A percentile compares a stretch with the other conserved stretches of the same genome.
Evolutionary conservation across 2,797 vertebrate species (phyloP).

Genomic region (Poecilia picta): DNA sequence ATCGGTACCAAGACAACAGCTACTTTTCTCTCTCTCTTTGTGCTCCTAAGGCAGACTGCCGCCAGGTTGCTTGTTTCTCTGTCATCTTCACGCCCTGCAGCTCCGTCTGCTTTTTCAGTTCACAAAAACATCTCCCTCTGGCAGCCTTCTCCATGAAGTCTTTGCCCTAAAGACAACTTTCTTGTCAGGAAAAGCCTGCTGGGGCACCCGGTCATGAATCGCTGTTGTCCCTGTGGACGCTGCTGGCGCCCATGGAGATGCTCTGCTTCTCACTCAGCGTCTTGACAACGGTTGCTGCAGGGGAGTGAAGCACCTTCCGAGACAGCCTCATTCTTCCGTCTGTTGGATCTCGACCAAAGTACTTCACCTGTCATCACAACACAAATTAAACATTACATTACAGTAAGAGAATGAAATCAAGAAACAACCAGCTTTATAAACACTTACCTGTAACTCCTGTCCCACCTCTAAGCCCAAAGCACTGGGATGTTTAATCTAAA

Average conservation of each 20-base stretch:
- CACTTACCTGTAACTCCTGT: constrained; percentile 94
- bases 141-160: neutral
- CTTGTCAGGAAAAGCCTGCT: neutral
- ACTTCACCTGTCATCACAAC: constrained; percentile 88
- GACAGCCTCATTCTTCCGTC: constrained; percentile 98
- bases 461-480: constrained; percentile 95
- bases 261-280: constrained; percentile 89
- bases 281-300: constrained; percentile 82
- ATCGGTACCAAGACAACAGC: neutral
- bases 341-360: constrained; percentile 95
- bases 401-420: constrained; percentile 6
- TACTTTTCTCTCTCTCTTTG: constrained; percentile 1
- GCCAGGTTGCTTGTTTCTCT: neutral
- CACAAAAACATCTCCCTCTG: constrained; percentile 4
- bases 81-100: constrained; percentile 5
- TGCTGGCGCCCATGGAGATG: constrained; percentile 84
- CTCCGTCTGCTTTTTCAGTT: constrained; percentile 6
- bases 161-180: constrained; percentile 1
- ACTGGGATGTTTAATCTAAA: constrained; percentile 92
- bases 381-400: constrained; percentile 14
- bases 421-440: neutral
- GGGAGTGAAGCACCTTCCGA: constrained; percentile 93
- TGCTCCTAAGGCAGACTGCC: neutral
- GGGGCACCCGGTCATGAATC: constrained; percentile 49
- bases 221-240: constrained; percentile 8